Evolutionary conservation across 2,888 invertebrate genomes (phyloP).

Genomic region (Falcaria lacertinaria): DNA sequence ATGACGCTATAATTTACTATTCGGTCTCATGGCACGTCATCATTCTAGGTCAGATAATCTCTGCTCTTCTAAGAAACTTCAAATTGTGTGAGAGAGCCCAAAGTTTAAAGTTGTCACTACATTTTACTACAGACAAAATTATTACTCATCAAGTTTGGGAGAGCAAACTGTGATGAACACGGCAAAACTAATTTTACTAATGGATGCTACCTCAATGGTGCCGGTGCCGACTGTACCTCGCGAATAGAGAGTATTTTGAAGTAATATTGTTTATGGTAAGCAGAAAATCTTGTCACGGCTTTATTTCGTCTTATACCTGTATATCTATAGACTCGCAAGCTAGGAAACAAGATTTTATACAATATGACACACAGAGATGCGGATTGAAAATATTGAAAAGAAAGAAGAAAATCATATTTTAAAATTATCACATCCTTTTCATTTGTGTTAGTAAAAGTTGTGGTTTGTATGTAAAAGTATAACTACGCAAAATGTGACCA

Average conservation of each 20-base stretch:
- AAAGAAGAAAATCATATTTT: too few relatives aligned
- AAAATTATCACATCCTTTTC: too few relatives aligned
- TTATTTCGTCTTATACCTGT: constrained; percentile 37
- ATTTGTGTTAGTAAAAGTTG: too few relatives aligned
- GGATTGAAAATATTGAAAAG: background rate
- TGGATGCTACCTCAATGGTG: constrained; percentile 8
- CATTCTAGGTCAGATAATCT: too few relatives aligned
- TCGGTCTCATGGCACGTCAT: too few relatives aligned
- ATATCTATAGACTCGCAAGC: constrained; percentile 22
- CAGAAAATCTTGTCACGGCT: constrained; percentile 68
- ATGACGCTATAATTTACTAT: too few relatives aligned
- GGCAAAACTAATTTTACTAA: background rate
- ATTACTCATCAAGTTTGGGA: constrained; percentile 1
- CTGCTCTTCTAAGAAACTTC: too few relatives aligned
- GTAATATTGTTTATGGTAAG: constrained; percentile 74
- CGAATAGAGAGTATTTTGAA: constrained; percentile 40
- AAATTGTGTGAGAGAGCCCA: too few relatives aligned
- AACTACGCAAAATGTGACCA: too few relatives aligned
- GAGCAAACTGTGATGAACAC: background rate
- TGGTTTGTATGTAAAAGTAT: too few relatives aligned
- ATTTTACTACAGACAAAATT: background rate
- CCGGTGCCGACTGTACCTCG: constrained; percentile 13
- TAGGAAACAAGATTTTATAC: constrained; percentile 16
- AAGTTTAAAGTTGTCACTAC: too few relatives aligned
- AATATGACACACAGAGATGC: constrained; percentile 9